Conservation (phyloP, 2,888 invertebrate species). For the Atethmia centrago region DNA sequence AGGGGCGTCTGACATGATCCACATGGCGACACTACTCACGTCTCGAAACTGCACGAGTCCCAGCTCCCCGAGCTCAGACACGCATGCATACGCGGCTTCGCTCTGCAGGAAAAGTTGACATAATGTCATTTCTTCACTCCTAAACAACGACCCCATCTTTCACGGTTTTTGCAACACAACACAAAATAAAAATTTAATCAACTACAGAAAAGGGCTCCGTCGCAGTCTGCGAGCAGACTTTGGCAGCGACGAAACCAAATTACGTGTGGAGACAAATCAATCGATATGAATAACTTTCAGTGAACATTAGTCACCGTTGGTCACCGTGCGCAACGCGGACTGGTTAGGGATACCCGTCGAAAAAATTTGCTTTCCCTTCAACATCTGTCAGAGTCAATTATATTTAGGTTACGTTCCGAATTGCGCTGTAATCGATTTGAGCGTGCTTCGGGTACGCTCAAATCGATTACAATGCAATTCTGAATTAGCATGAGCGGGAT, state of each 20-base stretch:
- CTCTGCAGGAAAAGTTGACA: constrained; percentile 99
- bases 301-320: constrained; percentile 73
- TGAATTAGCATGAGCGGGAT: no score
- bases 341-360: constrained; percentile 68
- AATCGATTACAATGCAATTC: no score
- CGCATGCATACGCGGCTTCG: constrained; percentile 99
- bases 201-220: constrained; percentile 78
- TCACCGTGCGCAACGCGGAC: constrained; percentile 67
- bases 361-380: constrained; percentile 28
- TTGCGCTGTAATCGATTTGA: no score
- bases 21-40: constrained; percentile 90
- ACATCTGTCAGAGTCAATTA: constrained; percentile 14
- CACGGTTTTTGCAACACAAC: constrained; percentile 74
- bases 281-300: constrained; percentile 76
- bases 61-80: constrained; percentile 99
- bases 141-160: constrained; percentile 97
- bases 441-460: no score
- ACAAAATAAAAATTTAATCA: constrained; percentile 75
- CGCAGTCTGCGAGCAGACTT: constrained; percentile 87
- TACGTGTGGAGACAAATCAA: constrained; percentile 78
- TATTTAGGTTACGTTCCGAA: no score
- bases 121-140: constrained; percentile 99
- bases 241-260: constrained; percentile 86
- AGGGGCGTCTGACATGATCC: constrained; percentile 63
- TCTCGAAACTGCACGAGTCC: constrained; percentile 99